A percentile compares a stretch with the other conserved stretches of the same genome.
Conservation (phyloP, 2,113 vertebrate genomes). For the Eurypyga helias region DNA sequence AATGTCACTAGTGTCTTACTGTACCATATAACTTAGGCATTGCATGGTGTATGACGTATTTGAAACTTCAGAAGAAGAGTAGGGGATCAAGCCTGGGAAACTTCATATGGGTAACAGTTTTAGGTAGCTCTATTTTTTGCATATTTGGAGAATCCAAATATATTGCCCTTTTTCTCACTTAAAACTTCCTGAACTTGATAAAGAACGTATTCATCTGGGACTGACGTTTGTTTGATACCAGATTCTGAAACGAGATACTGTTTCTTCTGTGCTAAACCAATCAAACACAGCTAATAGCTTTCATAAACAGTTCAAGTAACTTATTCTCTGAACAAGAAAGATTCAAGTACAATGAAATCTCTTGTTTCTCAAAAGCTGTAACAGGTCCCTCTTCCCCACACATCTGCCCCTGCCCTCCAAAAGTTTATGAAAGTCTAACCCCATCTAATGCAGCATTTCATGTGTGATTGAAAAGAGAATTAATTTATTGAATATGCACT, state of each 20-base stretch:
- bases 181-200: background rate
- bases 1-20: background rate
- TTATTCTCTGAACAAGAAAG: background rate
- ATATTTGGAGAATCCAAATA: background rate
- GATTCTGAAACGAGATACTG: background rate
- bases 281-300: background rate
- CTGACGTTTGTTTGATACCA: background rate
- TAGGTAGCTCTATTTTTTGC: background rate
- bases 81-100: background rate
- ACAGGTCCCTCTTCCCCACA: accelerated
- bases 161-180: background rate
- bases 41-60: background rate
- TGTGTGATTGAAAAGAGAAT: background rate
- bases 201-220: background rate
- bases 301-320: background rate
- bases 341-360: background rate
- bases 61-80: background rate
- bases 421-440: background rate
- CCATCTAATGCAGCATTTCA: background rate
- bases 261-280: background rate
- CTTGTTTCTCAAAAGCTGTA: background rate
- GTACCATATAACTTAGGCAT: background rate
- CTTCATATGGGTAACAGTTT: background rate
- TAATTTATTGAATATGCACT: background rate
- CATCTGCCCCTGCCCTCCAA: background rate